Conservation (phyloP, 2,113 vertebrate genomes). For the Rhynchomys soricoides region DNA sequence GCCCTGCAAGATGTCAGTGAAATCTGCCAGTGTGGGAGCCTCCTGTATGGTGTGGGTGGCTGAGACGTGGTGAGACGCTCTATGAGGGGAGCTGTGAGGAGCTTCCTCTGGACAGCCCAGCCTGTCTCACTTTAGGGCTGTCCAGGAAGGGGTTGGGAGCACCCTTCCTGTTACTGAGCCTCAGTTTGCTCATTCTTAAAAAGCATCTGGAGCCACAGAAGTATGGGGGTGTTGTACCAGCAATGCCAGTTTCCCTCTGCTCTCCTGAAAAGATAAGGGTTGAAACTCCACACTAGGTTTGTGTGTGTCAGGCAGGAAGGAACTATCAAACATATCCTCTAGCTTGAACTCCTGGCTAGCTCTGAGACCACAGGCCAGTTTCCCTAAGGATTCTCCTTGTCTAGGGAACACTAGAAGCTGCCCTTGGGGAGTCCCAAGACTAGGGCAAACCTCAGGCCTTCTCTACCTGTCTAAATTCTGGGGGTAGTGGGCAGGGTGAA, state of each 20-base stretch:
- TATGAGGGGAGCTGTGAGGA: neutral
- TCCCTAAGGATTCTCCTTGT: neutral
- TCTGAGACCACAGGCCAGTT: neutral
- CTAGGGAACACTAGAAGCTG: neutral
- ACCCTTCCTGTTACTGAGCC: neutral
- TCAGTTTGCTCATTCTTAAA: neutral
- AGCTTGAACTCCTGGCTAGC: neutral
- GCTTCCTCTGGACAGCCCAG: neutral
- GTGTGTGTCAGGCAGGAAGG: neutral
- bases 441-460: too few species aligned
- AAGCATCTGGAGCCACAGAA: neutral
- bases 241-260: neutral
- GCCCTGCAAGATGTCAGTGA: neutral
- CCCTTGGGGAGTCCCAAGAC: neutral
- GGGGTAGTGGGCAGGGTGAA: neutral
- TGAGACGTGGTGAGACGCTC: neutral
- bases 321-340: neutral
- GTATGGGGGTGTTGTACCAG: neutral
- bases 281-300: neutral
- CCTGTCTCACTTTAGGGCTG: neutral
- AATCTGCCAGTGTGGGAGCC: accelerated
- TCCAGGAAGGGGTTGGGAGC: neutral
- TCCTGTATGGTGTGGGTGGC: accelerated
- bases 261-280: accelerated
- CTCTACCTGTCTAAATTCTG: neutral